Percentiles rank a stretch among this genome's conserved stretches.
Conservation (phyloP, 1,140 invertebrate genomes). For the Neodiprion fabricii region DNA sequence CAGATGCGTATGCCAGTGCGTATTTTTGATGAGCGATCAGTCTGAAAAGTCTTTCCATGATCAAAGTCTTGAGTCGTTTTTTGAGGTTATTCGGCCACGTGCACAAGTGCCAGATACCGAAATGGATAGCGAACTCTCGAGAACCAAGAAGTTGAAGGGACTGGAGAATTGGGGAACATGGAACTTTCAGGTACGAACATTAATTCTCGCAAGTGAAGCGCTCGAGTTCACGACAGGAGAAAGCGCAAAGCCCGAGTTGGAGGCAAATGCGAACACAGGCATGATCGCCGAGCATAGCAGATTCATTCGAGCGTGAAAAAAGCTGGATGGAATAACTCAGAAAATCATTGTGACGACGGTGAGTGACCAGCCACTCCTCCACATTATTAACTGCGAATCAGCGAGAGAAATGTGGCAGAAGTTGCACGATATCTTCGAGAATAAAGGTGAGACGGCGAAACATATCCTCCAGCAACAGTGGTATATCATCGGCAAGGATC, state of each 20-base stretch:
- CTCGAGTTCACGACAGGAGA: slow-evolving; percentile 1
- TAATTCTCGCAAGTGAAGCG: slow-evolving; percentile 8
- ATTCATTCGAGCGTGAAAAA: slow-evolving; percentile 19
- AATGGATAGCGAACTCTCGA: slow-evolving; percentile 8
- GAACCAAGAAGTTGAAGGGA: slow-evolving; percentile 9
- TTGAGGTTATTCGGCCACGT: neutral
- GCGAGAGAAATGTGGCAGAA: slow-evolving; percentile 47
- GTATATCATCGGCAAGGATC: slow-evolving; percentile 32
- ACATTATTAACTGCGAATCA: slow-evolving; percentile 41
- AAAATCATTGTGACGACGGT: slow-evolving; percentile 35
- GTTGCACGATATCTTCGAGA: slow-evolving; percentile 42
- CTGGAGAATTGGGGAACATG: slow-evolving; percentile 11
- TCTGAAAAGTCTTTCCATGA: no score
- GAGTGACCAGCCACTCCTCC: slow-evolving; percentile 31
- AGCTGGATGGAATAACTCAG: slow-evolving; percentile 32
- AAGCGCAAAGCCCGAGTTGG: slow-evolving; percentile 9
- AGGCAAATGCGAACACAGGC: slow-evolving; percentile 5
- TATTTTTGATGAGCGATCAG: no score
- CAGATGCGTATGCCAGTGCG: no score
- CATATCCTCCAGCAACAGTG: slow-evolving; percentile 43
- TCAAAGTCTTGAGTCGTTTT: no score
- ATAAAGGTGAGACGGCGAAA: slow-evolving; percentile 38
- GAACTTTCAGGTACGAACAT: slow-evolving; percentile 3
- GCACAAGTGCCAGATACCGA: slow-evolving; percentile 13
- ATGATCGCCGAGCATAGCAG: neutral